These are phyloP conservation scores for Delia radicum DNA, from an alignment of 1,140 invertebrate species.

Conservation along the genomic window DNA sequence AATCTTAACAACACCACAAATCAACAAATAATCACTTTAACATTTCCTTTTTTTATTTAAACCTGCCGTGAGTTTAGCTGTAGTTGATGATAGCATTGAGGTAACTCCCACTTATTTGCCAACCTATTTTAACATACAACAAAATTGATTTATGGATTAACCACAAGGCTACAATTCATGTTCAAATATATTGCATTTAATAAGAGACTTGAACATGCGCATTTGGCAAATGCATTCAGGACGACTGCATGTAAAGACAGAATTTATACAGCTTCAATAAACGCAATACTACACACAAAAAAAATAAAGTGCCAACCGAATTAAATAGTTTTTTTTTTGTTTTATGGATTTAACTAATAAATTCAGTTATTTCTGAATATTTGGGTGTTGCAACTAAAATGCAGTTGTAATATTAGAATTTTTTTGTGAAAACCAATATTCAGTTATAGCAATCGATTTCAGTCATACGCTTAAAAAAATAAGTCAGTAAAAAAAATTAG, in stretches of 20 bases:
- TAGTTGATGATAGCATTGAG: slow-evolving; percentile 4
- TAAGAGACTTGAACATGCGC: slow-evolving; percentile 10
- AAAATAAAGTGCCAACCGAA: too few species aligned
- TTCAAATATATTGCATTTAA: slow-evolving; percentile 18
- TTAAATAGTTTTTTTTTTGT: too few species aligned
- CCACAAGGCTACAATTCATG: slow-evolving; percentile 22
- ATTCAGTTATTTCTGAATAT: too few species aligned
- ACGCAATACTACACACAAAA: too few species aligned
- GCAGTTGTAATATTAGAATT: too few species aligned
- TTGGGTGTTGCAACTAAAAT: too few species aligned
- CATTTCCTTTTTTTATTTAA: slow-evolving; percentile 11
- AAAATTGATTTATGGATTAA: slow-evolving; percentile 19
- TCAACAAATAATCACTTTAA: slow-evolving; percentile 15
- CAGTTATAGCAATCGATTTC: too few species aligned
- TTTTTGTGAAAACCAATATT: too few species aligned
- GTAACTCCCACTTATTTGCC: slow-evolving; percentile 19
- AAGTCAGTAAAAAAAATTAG: too few species aligned
- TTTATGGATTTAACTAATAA: too few species aligned
- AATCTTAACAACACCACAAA: slow-evolving; percentile 21
- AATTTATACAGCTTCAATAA: background rate
- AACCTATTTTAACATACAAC: background rate
- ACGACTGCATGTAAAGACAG: background rate
- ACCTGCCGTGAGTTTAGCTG: slow-evolving; percentile 16
- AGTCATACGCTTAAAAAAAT: too few species aligned
- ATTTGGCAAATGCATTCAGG: background rate